Percentiles rank a stretch among this genome's conserved stretches.
phyloP scores from a whole-genome alignment of 2,113 vertebrate genomes.

The Bostrychus sinensis region DNA sequence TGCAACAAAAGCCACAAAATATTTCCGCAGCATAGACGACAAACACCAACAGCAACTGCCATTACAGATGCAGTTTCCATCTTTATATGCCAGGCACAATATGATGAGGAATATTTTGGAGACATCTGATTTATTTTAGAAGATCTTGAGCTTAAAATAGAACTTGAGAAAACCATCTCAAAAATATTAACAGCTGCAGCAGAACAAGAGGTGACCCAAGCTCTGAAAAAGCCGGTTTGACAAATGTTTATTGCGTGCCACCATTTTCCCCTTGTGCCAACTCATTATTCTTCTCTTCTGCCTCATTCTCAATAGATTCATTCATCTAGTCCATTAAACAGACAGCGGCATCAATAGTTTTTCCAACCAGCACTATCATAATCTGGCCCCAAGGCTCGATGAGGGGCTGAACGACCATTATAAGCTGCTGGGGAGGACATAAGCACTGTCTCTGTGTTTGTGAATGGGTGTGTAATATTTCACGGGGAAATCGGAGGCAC shows the following conservation, averaged over 20 bases:
- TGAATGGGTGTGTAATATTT: conserved; percentile 28
- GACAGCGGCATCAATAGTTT: conserved; percentile 56
- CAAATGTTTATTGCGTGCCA: conserved; percentile 35
- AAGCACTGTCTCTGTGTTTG: conserved; percentile 19
- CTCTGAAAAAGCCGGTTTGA: conserved; percentile 19
- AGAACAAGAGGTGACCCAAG: not conserved
- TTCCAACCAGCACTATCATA: conserved; percentile 30
- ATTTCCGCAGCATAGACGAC: too few relatives aligned
- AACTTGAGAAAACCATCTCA: not conserved
- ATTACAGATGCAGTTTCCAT: too few relatives aligned
- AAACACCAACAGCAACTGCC: too few relatives aligned
- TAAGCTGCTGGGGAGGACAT: conserved; percentile 37
- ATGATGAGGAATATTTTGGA: too few relatives aligned
- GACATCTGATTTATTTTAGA: not conserved
- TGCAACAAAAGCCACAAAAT: too few relatives aligned
- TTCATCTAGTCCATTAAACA: conserved; percentile 52
- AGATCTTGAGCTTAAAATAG: not conserved
- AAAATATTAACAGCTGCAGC: not conserved
- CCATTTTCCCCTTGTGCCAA: conserved; percentile 16
- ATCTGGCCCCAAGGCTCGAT: conserved; percentile 45
- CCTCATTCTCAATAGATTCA: conserved; percentile 54
- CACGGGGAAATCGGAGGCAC: conserved; percentile 18
- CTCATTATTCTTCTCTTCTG: conserved; percentile 28
- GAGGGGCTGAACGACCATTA: conserved; percentile 51
- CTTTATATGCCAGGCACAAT: too few relatives aligned